Evolutionary conservation across 2,888 invertebrate species (phyloP).

Genomic region (Idaea biselata): DNA sequence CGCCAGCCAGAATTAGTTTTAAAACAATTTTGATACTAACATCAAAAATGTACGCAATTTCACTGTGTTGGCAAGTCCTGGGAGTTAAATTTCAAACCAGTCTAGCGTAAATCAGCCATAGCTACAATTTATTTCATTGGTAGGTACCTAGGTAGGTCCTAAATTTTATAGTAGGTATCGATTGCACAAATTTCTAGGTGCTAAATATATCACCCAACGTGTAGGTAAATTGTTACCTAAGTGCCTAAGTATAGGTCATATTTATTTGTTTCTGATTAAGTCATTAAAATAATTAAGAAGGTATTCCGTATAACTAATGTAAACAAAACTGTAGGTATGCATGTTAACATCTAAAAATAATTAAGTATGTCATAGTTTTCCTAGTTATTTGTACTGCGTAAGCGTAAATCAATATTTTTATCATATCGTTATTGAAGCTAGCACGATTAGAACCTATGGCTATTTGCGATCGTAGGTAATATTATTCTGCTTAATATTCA

Average conservation of each 20-base stretch:
- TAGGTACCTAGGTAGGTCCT: too few relatives aligned
- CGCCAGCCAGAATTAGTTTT: too few relatives aligned
- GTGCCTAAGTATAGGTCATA: constrained; percentile 4
- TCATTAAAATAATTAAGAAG: not conserved
- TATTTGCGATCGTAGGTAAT: not conserved
- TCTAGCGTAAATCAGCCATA: too few relatives aligned
- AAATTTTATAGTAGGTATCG: too few relatives aligned
- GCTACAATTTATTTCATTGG: too few relatives aligned
- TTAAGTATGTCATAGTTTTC: not conserved
- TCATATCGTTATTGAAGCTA: constrained; percentile 13
- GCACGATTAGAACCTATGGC: constrained; percentile 26
- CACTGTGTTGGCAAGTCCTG: too few relatives aligned
- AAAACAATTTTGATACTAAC: too few relatives aligned
- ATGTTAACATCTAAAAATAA: not conserved
- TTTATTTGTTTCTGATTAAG: not conserved
- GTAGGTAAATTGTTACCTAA: not conserved
- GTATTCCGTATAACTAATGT: not conserved
- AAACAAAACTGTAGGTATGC: not conserved
- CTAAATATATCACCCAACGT: not conserved
- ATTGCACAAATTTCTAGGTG: too few relatives aligned
- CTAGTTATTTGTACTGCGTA: constrained; percentile 5
- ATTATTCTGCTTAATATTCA: constrained; percentile 1
- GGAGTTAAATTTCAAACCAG: too few relatives aligned
- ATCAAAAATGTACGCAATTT: too few relatives aligned
- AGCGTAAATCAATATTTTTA: constrained; percentile 29